Base-by-base conservation (phyloP, 1,140 invertebrate species). In the Trichonephila inaurata region DNA sequence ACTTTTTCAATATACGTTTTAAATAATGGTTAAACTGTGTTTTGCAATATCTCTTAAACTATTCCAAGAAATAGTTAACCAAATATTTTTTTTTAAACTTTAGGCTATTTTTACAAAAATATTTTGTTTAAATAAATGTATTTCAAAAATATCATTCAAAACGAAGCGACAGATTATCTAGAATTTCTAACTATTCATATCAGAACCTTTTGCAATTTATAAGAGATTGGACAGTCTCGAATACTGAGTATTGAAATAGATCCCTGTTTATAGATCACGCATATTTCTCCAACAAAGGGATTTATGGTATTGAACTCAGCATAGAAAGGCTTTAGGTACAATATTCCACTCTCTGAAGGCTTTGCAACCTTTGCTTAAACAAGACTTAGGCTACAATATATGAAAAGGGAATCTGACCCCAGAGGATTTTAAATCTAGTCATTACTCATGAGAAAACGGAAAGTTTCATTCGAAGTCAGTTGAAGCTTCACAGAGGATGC, bases 371-470 rank as follows among this genome's bases (percentile, higher is more conserved):
- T 85, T 60, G 44, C 58, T 85, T 85, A 58, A 85, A 58, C 44
- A 85, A 58, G 82, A 44, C 19, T 83, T n/a, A 72, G 4, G 19
- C 40, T 19, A 3, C 21, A n/a, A 58, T 19, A 85, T 60, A 85
- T 85, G 44, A 58, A 58, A 85, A 58, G 44, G 82, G 44, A 60
- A 21, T 58, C 14, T 85, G n/a, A 60, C 82, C 33, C 33, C 21
- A 21, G 51, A 14, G 18, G 58, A 3, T 85, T 85, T 58, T 85
- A 85, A 85, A 85, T 85, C 82, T 16, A 85, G 21, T 44, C 14
- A 44, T 85, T 44, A 60, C 44, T 85, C 51, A 85, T 21, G 82
- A 85, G 82, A 60, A 85, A 85, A 85, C 21, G 5, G n/a, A 60
- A 85, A 85, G 82, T 60, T 85, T 60, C 10, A 60, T 85, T 60